These are phyloP conservation scores for Amblyjoppa fuscipennis DNA, from an alignment of 2,888 invertebrate species.

Conservation along the genomic window DNA sequence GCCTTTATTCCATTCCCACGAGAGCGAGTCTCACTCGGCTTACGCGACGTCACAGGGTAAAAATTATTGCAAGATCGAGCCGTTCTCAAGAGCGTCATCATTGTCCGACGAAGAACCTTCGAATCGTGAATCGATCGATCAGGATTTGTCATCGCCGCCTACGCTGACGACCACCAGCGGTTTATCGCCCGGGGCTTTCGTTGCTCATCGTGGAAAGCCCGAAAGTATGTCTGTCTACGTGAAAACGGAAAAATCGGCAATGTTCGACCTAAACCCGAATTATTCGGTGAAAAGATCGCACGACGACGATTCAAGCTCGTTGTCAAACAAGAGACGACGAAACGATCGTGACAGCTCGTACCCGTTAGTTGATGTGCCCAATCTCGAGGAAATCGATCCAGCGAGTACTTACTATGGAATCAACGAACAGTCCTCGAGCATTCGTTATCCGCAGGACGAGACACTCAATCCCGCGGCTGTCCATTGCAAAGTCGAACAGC, in stretches of 20 bases:
- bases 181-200: neutral
- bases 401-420: conserved; percentile 48
- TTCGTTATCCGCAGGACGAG: conserved; percentile 45
- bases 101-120: conserved; percentile 32
- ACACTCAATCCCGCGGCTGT: conserved; percentile 15
- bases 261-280: conserved; percentile 7
- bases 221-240: conserved; percentile 64
- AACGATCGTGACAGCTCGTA: conserved; percentile 21
- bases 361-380: neutral
- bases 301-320: conserved; percentile 16
- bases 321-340: conserved; percentile 55
- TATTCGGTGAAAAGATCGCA: conserved; percentile 37
- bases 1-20: conserved; percentile 33
- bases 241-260: conserved; percentile 60
- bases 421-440: conserved; percentile 16
- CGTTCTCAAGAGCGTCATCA: conserved; percentile 37
- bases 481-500: conserved; percentile 50
- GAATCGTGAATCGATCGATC: conserved; percentile 19
- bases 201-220: conserved; percentile 67
- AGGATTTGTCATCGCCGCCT: conserved; percentile 5
- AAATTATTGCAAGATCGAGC: conserved; percentile 52
- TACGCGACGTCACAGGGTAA: conserved; percentile 49
- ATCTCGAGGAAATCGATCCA: conserved; percentile 24
- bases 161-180: neutral
- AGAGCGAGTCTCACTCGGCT: conserved; percentile 12